phyloP scores from a whole-genome alignment of 2,113 vertebrate species.

The Amphiprion ocellaris region DNA sequence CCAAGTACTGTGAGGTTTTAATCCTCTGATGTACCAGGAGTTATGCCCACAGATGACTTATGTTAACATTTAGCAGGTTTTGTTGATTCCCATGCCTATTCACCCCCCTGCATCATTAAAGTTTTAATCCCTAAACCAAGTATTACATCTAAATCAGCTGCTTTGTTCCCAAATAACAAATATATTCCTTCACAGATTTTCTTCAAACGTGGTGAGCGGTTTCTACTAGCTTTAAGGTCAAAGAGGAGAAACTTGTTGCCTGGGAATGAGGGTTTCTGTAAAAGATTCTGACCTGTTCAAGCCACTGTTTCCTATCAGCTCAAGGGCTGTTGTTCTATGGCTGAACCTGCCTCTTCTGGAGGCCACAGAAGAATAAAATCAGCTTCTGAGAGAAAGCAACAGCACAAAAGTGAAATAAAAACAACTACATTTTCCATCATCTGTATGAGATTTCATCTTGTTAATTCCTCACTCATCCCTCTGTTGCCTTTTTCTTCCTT shows the following conservation, averaged over 20 bases:
- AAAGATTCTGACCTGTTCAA: not conserved
- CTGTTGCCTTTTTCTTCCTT: not conserved
- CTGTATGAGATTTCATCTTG: not conserved
- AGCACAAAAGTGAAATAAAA: not conserved
- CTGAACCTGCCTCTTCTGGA: not conserved
- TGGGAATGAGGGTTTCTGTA: not conserved
- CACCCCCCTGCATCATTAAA: too few species aligned
- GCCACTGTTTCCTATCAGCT: not conserved
- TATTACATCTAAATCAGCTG: too few species aligned
- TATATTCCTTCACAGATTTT: too few species aligned
- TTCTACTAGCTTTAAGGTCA: not conserved
- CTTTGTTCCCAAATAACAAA: too few species aligned
- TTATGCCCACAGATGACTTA: too few species aligned
- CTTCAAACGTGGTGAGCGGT: too few species aligned
- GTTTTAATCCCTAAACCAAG: too few species aligned
- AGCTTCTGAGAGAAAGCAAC: not conserved
- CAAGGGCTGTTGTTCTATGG: not conserved
- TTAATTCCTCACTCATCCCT: not conserved
- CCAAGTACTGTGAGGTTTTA: too few species aligned
- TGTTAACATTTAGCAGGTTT: too few species aligned
- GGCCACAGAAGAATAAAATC: not conserved
- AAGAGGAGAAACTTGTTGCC: not conserved
- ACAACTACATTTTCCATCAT: not conserved
- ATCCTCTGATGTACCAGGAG: too few species aligned
- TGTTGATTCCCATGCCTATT: too few species aligned